phyloP scores from a whole-genome alignment of 2,888 invertebrate genomes.

The Siphlonurus alternatus region DNA sequence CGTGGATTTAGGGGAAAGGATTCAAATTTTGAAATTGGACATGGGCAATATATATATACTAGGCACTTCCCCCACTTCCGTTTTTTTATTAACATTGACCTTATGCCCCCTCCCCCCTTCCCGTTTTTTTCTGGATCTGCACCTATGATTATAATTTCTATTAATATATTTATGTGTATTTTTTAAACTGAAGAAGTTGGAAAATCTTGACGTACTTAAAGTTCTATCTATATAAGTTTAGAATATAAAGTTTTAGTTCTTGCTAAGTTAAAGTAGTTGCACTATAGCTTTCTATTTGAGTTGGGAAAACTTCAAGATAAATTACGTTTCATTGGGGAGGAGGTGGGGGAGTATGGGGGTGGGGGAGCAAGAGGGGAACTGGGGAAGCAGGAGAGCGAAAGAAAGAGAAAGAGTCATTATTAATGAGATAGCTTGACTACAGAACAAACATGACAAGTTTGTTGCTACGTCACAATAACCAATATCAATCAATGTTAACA shows the following conservation, averaged over 20 bases:
- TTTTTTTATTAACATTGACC: no score
- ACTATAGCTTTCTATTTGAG: slow-evolving; percentile 2
- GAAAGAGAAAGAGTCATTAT: not conserved
- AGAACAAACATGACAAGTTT: not conserved
- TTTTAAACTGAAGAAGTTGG: no score
- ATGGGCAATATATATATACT: no score
- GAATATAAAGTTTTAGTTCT: not conserved
- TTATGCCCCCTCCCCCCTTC: no score
- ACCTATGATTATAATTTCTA: no score
- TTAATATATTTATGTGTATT: no score
- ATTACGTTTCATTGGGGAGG: not conserved
- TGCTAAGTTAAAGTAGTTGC: not conserved
- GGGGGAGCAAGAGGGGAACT: not conserved
- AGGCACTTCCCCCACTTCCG: no score
- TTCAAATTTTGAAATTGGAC: no score
- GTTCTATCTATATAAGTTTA: not conserved
- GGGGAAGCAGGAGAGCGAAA: not conserved
- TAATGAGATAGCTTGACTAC: not conserved
- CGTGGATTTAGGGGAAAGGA: no score
- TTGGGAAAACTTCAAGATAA: slow-evolving; percentile 2
- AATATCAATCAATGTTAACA: not conserved
- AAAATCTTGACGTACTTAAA: no score
- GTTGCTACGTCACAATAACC: not conserved
- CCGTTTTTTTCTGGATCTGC: no score
- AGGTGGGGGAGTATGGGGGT: not conserved